phyloP scores from a whole-genome alignment of 2,888 invertebrate species.

The Onchidella celtica region DNA sequence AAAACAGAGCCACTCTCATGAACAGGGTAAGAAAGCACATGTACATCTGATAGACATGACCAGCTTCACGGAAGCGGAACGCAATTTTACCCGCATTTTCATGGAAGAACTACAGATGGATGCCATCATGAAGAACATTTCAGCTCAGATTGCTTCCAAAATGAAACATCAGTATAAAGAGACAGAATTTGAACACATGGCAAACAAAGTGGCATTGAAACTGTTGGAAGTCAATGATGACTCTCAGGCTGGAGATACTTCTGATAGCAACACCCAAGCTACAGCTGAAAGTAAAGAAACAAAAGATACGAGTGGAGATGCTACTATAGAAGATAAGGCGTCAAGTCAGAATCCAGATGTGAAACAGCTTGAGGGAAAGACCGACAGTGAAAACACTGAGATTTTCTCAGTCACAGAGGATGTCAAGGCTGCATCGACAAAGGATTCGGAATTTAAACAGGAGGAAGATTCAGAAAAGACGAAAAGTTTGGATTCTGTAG shows the following conservation, averaged over 20 bases:
- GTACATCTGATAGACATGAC: constrained; percentile 35
- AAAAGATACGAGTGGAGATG: neutral
- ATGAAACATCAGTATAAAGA: constrained; percentile 30
- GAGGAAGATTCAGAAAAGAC: neutral
- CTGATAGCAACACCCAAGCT: neutral
- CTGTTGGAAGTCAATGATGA: neutral
- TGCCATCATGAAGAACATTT: constrained; percentile 21
- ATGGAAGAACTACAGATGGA: constrained; percentile 40
- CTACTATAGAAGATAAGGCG: neutral
- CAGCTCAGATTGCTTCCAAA: constrained; percentile 25
- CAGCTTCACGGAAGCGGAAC: constrained; percentile 31
- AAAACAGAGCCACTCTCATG: neutral
- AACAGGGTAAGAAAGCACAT: constrained; percentile 26
- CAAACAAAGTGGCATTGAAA: constrained; percentile 12
- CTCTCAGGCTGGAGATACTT: neutral
- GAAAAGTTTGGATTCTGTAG: neutral
- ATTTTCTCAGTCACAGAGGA: neutral
- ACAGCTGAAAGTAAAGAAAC: neutral
- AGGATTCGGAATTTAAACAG: neutral
- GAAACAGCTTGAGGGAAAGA: neutral
- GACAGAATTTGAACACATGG: constrained; percentile 31
- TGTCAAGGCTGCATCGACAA: neutral
- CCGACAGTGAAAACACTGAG: neutral
- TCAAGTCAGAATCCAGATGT: neutral
- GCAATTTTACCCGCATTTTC: constrained; percentile 30